Evolutionary conservation across 2,113 vertebrate genomes (phyloP).

Genomic region (Muscicapa adusta): DNA sequence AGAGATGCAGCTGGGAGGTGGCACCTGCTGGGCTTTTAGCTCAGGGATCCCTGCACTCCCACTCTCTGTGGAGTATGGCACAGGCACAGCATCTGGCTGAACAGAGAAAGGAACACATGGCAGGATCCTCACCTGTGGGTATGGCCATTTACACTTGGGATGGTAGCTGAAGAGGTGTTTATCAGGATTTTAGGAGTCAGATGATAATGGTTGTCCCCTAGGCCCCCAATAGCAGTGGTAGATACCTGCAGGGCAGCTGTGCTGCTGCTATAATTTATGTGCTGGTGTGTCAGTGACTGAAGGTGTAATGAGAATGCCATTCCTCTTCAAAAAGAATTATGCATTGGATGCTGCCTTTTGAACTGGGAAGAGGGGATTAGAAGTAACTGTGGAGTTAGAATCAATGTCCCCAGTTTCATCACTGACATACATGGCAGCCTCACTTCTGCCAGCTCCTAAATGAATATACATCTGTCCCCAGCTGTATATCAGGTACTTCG

Average conservation of each 20-base stretch:
- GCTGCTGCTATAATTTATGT: neutral
- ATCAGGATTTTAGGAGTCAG: neutral
- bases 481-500: neutral
- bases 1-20: neutral
- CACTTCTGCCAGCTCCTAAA: neutral
- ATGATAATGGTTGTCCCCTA: neutral
- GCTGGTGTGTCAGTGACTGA: neutral
- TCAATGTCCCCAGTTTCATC: neutral
- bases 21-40: neutral
- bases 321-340: neutral
- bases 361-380: neutral
- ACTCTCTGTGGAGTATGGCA: accelerated
- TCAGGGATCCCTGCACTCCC: neutral
- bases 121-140: neutral
- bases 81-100: neutral
- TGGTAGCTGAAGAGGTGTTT: neutral
- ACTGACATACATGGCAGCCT: neutral
- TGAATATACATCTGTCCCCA: neutral
- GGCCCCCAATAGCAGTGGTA: neutral
- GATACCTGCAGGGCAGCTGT: neutral
- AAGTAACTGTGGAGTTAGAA: neutral
- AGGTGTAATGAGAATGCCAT: neutral
- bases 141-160: neutral
- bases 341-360: neutral
- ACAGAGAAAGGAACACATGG: neutral